phyloP scores from a whole-genome alignment of 2,888 invertebrate genomes.

The Caenorhabditis wallacei region DNA sequence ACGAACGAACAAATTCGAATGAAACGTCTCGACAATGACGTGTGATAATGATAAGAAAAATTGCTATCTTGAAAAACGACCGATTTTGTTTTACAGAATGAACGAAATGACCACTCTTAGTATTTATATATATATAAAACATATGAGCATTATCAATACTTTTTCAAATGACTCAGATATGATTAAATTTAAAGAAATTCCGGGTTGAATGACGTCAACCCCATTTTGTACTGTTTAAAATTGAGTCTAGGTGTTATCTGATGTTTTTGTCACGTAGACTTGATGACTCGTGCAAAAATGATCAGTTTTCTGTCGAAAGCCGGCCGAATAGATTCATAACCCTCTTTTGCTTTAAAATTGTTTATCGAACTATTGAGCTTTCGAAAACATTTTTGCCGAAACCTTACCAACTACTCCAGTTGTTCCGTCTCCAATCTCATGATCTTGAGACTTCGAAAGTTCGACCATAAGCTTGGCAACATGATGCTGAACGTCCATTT shows the following conservation, averaged over 20 bases:
- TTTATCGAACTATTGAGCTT: too few species aligned
- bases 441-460: slow-evolving; percentile 97
- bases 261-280: too few species aligned
- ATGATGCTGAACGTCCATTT: slow-evolving; percentile 99
- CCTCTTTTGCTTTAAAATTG: too few species aligned
- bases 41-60: slow-evolving; percentile 10
- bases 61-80: too few species aligned
- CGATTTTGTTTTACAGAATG: too few species aligned
- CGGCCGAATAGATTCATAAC: too few species aligned
- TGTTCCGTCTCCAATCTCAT: slow-evolving; percentile 99
- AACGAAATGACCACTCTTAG: background rate
- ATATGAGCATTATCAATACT: background rate
- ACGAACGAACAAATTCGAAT: background rate
- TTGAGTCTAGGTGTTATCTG: too few species aligned
- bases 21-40: background rate
- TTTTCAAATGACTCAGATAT: slow-evolving; percentile 34
- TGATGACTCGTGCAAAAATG: too few species aligned
- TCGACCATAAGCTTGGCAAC: slow-evolving; percentile 98
- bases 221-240: too few species aligned
- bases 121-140: slow-evolving; percentile 9
- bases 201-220: slow-evolving; percentile 35
- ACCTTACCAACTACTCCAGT: slow-evolving; percentile 95
- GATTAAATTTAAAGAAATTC: slow-evolving; percentile 14
- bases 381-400: too few species aligned
- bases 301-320: too few species aligned